Evolutionary conservation across 1,140 invertebrate genomes (phyloP), one percentile per base, ranked within the genome.

Genomic region (Drosophila watanabei): DNA sequence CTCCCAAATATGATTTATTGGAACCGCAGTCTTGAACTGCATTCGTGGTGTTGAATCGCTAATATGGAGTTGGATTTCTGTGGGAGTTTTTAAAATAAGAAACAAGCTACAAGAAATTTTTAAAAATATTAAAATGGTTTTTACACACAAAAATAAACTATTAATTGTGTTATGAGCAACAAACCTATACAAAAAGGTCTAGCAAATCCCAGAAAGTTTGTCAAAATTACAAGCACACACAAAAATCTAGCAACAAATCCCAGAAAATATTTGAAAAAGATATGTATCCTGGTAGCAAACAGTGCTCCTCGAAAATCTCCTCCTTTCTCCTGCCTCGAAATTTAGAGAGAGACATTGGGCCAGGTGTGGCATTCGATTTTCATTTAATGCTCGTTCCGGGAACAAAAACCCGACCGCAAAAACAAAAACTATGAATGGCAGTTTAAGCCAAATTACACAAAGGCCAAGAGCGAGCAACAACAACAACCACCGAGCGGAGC

Each of bases 401-500:
- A 66, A 79, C 52, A 58, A 77, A 85, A 86, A 65, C 65, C 77
- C 80, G 76, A 79, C 89, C 83, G 66, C 88, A 88, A 88, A 91
- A 86, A 79, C 88, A 85, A 88, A 82, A 91, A 89, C 88, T 84
- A 82, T 91, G 88, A 91, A 91, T 88, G 88, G 75, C 88, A 89
- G 82, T 89, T 92, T 92, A 89, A 82, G 79, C 89, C 85, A 92
- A 92, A 92, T 92, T 92, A 92, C 76, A 92, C 71, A 89, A 66
- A 85, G 89, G 72, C 78, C 85, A 79, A 82, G 51, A 59, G 58
- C 24, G 35, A 43, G 33, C 54, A 81, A 59, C 60, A 82, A 58
- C 73, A 75, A 49, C 61, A 48, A 52, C 46, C 32, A 24, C 24
- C 24, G 24, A 24, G 24, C 24, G 24, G 24, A 24, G 24, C 24